Evolutionary conservation across 2,888 invertebrate genomes (phyloP), one percentile per base, ranked within the genome.

Genomic region (Lasioglossum oenotherae): DNA sequence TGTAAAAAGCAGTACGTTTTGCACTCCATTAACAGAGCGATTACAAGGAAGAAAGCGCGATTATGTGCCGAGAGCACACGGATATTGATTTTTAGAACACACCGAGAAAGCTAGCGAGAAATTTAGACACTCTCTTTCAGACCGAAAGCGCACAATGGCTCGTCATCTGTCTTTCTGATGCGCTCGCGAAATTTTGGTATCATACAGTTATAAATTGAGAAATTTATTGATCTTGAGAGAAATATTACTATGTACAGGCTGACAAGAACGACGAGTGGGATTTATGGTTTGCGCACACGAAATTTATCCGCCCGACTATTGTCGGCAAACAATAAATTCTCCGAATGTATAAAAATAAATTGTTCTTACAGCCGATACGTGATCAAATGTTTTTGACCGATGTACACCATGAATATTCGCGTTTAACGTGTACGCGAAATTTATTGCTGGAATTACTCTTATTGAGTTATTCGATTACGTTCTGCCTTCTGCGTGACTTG

Each of bases 191-290:
- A 60, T 60, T 60, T 27, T 27, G 27, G 14, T n/a, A 60, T 31
- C 5, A 60, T 60, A 60, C 60, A 60, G 60, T 60, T 60, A n/a
- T 27, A 60, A 27, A 60, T 27, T 14, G 60, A 14, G 27, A 27
- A 60, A 53, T 60, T 60, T 60, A 60, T 60, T 27, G 60, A 60
- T 60, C 60, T 60, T 60, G 27, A 27, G 27, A 74, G 71, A 41
- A 71, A 71, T 71, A 71, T 73, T 73, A 38, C 41, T 27, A 41
- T 73, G 38, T 73, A 41, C 73, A n/a, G 35, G 5, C 60, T 71
- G 78, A 60, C 60, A 60, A 60, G 60, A 60, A 60, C 60, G 60
- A 12, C 60, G 5, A 60, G 16, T 27, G 14, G 27, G 60, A 60
- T 60, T 60, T 60, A 60, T 60, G 27, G 60, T 60, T 27, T 60